Conservation (phyloP, 2,113 vertebrate species). For the Cyprinodon tularosa region DNA sequence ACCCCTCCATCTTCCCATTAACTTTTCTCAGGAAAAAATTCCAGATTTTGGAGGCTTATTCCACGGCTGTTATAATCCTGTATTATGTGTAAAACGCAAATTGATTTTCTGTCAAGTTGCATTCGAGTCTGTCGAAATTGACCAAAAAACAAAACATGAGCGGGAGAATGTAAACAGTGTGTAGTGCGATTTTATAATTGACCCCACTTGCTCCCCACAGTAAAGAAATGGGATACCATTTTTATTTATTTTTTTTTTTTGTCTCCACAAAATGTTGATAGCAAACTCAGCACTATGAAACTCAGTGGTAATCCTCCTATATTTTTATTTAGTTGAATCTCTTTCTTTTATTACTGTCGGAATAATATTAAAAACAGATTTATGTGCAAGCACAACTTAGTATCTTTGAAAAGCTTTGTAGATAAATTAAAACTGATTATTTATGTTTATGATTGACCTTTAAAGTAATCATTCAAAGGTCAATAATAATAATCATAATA, state of each 20-base stretch:
- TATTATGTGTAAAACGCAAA: conserved; percentile 63
- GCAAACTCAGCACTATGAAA: background rate
- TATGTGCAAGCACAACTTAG: background rate
- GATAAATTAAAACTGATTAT: too few relatives aligned
- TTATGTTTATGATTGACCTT: too few relatives aligned
- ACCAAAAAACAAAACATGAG: conserved; percentile 5
- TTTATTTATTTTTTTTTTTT: background rate
- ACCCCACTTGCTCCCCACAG: conserved; percentile 56
- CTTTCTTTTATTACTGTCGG: background rate
- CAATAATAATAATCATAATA: too few relatives aligned
- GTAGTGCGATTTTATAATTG: conserved; percentile 74
- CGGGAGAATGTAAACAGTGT: background rate
- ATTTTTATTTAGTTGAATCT: background rate
- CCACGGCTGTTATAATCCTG: conserved; percentile 62
- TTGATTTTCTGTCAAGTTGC: conserved; percentile 48
- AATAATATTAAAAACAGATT: too few relatives aligned
- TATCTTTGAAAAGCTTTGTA: too few relatives aligned
- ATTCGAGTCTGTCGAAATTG: conserved; percentile 34
- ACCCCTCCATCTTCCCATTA: conserved; percentile 65
- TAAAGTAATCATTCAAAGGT: too few relatives aligned
- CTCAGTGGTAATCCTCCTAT: background rate
- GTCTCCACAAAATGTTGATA: background rate
- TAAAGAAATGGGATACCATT: too few relatives aligned
- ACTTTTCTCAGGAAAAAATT: conserved; percentile 55
- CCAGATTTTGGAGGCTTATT: conserved; percentile 49